phyloP scores from a whole-genome alignment of 1,140 invertebrate genomes.

The Antheraea mylitta region DNA sequence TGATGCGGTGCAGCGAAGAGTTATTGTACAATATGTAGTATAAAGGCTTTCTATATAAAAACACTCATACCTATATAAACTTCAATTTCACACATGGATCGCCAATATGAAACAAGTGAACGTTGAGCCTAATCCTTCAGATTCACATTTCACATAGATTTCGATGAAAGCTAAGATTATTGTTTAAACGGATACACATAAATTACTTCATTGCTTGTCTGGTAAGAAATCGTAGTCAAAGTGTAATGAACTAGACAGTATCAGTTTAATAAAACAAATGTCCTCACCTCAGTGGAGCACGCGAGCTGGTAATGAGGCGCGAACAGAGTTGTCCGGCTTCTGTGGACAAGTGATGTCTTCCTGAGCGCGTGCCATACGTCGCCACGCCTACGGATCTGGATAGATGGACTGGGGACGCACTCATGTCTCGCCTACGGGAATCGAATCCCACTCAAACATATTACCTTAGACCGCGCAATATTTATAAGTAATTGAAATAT shows the following conservation, averaged over 20 bases:
- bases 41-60: no score
- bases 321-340: slow-evolving; percentile 22
- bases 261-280: slow-evolving; percentile 1
- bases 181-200: no score
- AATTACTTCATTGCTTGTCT: neutral
- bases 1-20: no score
- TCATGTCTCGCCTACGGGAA: neutral
- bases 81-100: no score
- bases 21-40: no score
- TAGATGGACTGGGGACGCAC: neutral
- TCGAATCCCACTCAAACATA: neutral
- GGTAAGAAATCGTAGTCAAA: neutral
- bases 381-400: slow-evolving; percentile 9
- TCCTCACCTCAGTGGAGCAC: slow-evolving; percentile 8
- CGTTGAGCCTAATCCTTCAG: no score
- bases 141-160: no score
- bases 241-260: neutral
- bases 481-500: no score
- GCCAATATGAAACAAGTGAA: no score
- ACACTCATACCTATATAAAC: no score
- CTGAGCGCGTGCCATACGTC: slow-evolving; percentile 19
- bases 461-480: no score
- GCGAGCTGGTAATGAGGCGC: slow-evolving; percentile 28
- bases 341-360: slow-evolving; percentile 31
- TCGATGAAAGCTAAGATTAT: no score